A percentile compares a stretch with the other conserved stretches of the same genome.
Evolutionary conservation across 1,140 invertebrate species (phyloP).

Genomic region (Drosophila eugracilis): DNA sequence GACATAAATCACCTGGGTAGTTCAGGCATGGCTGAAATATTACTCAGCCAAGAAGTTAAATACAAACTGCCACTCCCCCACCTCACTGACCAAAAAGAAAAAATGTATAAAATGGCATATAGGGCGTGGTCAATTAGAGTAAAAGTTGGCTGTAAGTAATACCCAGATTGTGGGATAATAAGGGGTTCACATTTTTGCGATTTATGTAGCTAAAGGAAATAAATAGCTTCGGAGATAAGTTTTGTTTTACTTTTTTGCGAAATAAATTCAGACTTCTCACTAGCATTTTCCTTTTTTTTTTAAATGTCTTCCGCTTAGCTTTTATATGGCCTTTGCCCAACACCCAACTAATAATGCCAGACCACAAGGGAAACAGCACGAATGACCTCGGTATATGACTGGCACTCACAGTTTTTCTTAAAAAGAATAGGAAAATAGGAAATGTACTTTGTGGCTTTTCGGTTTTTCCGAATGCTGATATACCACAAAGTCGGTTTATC

Average conservation of each 20-base stretch:
- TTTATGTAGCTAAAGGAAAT: slow-evolving; percentile 20
- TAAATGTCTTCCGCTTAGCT: background rate
- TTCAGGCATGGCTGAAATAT: slow-evolving; percentile 32
- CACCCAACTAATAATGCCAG: background rate
- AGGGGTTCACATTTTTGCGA: slow-evolving; percentile 3
- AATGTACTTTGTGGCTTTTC: background rate
- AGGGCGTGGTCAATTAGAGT: slow-evolving; percentile 41
- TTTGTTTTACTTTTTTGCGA: background rate
- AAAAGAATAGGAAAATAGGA: background rate
- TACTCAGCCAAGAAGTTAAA: slow-evolving; percentile 28
- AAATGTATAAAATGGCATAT: background rate
- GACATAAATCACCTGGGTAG: slow-evolving; percentile 51
- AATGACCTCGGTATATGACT: slow-evolving; percentile 25
- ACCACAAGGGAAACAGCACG: slow-evolving; percentile 19
- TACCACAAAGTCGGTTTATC: background rate
- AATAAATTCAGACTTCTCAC: slow-evolving; percentile 8
- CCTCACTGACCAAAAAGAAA: background rate
- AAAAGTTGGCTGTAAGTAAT: slow-evolving; percentile 24
- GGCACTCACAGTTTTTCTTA: slow-evolving; percentile 8
- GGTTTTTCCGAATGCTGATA: background rate
- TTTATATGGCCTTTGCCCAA: slow-evolving; percentile 1
- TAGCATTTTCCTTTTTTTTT: slow-evolving; percentile 2
- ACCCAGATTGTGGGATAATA: slow-evolving; percentile 32
- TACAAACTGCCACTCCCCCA: slow-evolving; percentile 6
- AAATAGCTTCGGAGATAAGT: slow-evolving; percentile 19